phyloP scores from a whole-genome alignment of 2,888 invertebrate species.

The Macropis europaea region DNA sequence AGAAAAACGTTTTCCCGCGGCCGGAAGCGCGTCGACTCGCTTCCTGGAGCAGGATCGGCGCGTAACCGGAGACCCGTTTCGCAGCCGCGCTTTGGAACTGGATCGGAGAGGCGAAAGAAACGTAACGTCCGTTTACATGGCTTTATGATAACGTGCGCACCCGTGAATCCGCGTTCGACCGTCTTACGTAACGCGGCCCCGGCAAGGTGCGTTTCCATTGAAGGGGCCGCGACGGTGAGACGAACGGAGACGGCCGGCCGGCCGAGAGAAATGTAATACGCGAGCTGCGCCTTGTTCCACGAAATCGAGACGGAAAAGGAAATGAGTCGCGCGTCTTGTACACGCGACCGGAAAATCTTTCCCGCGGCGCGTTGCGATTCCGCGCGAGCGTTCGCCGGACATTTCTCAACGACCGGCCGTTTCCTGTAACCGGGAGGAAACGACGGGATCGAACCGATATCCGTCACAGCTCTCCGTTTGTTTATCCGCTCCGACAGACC shows the following conservation, averaged over 20 bases:
- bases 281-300: constrained; percentile 31
- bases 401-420: no score
- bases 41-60: constrained; percentile 13
- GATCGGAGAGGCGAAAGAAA: constrained; percentile 12
- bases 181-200: constrained; percentile 32
- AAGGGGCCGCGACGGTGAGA: neutral
- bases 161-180: constrained; percentile 21
- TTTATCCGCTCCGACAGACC: no score
- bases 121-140: constrained; percentile 28
- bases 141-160: constrained; percentile 20
- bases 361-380: neutral
- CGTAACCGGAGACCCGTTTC: constrained; percentile 26
- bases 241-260: neutral
- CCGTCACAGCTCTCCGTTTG: no score
- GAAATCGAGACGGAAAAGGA: constrained; percentile 60
- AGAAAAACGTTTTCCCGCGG: no score
- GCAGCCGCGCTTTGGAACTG: constrained; percentile 21
- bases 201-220: constrained; percentile 8
- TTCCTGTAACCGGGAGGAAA: no score
- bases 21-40: no score
- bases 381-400: neutral
- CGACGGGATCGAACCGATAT: no score
- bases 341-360: constrained; percentile 38
- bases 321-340: constrained; percentile 35
- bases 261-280: constrained; percentile 32